A percentile compares a stretch with the other conserved stretches of the same genome.
phyloP scores from a whole-genome alignment of 2,888 invertebrate species.

The Eueremaeus valkanovi region DNA sequence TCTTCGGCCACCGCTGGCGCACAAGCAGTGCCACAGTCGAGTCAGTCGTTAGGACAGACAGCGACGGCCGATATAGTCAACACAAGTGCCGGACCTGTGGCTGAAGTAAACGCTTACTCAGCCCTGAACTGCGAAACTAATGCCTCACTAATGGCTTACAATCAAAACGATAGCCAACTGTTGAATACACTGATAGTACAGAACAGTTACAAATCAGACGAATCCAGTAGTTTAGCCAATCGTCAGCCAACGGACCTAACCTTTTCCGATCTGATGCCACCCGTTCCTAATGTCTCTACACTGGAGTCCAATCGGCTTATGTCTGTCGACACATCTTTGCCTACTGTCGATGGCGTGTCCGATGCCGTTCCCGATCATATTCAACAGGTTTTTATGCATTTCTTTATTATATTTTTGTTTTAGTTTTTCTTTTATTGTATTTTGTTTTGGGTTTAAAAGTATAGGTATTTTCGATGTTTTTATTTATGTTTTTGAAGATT shows the following conservation, averaged over 20 bases:
- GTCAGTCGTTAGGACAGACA: not conserved
- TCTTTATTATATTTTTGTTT: not conserved
- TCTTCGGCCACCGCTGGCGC: not conserved
- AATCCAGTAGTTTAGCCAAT: not conserved
- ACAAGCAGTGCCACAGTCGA: not conserved
- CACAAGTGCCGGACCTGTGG: not conserved
- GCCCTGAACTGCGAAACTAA: not conserved
- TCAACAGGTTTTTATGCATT: not conserved
- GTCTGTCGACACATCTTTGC: not conserved
- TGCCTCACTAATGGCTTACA: not conserved
- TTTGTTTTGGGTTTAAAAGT: no score
- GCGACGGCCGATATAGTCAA: not conserved
- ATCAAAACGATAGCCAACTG: slow-evolving; percentile 10
- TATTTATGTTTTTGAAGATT: not conserved
- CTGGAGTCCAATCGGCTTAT: slow-evolving; percentile 2
- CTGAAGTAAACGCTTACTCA: not conserved
- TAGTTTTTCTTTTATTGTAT: not conserved
- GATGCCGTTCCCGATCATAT: slow-evolving; percentile 10
- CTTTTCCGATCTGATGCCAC: slow-evolving; percentile 23
- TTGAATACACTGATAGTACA: slow-evolving; percentile 11
- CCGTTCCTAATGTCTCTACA: slow-evolving; percentile 13
- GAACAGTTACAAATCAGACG: not conserved
- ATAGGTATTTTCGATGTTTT: not conserved
- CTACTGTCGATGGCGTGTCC: slow-evolving; percentile 10
- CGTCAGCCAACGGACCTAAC: slow-evolving; percentile 11